A percentile compares a stretch with the other conserved stretches of the same genome.
These are phyloP conservation scores for Phaonia tiefii DNA, from an alignment of 2,888 invertebrate genomes.

Conservation along the genomic window DNA sequence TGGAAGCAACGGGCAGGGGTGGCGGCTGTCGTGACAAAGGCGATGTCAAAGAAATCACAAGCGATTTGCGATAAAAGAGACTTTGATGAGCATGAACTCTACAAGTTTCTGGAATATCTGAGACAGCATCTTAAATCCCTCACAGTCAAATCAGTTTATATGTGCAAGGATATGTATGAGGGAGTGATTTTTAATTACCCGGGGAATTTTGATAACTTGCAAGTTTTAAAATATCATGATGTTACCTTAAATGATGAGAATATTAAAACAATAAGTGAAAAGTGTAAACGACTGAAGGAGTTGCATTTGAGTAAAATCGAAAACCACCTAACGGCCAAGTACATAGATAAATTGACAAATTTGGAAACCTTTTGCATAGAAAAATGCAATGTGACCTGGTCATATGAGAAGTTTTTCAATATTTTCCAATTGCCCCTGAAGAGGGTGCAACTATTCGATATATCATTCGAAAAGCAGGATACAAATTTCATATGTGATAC, in stretches of 20 bases:
- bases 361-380: neutral
- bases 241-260: neutral
- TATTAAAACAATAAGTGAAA: neutral
- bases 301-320: neutral
- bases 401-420: neutral
- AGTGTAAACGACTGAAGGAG: neutral
- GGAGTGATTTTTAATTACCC: neutral
- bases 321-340: neutral
- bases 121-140: neutral
- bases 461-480: neutral
- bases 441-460: neutral
- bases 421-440: neutral
- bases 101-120: conserved; percentile 2
- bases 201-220: neutral
- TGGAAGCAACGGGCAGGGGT: neutral
- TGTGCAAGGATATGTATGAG: neutral
- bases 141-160: neutral
- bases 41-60: too few species aligned
- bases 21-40: neutral
- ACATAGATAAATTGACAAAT: neutral
- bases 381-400: neutral
- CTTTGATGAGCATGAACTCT: neutral
- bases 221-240: neutral
- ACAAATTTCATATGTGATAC: neutral
- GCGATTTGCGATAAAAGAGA: neutral